phyloP scores from a whole-genome alignment of 2,797 vertebrate species.

The Macropodus opercularis region DNA sequence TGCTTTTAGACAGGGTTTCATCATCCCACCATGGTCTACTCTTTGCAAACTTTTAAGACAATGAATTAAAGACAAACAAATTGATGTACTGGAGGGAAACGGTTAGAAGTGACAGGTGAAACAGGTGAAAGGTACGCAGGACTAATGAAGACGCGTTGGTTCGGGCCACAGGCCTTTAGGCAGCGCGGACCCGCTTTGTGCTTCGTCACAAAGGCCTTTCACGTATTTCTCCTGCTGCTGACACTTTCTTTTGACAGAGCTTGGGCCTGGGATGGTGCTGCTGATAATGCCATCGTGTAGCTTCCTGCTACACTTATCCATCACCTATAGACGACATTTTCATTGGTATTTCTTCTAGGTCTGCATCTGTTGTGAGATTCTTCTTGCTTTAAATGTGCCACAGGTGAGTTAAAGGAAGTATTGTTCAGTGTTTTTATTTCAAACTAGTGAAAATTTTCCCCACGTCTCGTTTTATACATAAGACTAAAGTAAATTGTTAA shows the following conservation, averaged over 20 bases:
- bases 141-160: background rate
- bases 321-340: background rate
- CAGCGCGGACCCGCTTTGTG: background rate
- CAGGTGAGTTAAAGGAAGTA: background rate
- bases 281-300: background rate
- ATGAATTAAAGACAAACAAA: too few relatives aligned
- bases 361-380: background rate
- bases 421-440: background rate
- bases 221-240: background rate
- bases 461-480: too few relatives aligned
- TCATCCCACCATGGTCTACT: background rate
- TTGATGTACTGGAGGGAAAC: background rate
- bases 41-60: background rate
- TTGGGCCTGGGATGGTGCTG: background rate
- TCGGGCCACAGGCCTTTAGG: background rate
- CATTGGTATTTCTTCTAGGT: background rate
- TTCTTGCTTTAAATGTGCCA: background rate
- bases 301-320: background rate
- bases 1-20: slow-evolving; percentile 20
- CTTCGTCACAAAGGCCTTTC: background rate
- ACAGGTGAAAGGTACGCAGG: too few relatives aligned
- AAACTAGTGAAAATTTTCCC: background rate
- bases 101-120: background rate
- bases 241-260: background rate
- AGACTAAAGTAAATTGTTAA: background rate